These are phyloP conservation scores for Notarius lentiginosus DNA, from an alignment of 2,113 vertebrate genomes.

Conservation along the genomic window DNA sequence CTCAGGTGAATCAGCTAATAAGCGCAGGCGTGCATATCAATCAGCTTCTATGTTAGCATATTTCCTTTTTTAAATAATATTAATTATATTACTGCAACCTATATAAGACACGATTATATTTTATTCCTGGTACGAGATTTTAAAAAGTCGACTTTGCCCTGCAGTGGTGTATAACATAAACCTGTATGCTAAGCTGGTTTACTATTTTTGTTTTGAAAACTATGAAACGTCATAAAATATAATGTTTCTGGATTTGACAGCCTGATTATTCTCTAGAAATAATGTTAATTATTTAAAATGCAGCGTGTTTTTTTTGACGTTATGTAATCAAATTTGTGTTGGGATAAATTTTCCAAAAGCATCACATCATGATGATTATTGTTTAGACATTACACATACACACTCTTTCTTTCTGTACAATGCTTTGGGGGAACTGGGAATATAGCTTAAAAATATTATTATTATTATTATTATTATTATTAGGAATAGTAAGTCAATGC, in stretches of 20 bases:
- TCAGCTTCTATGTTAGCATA: background rate
- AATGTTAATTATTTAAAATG: background rate
- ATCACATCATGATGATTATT: background rate
- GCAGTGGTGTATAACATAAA: no score
- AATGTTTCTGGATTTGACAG: background rate
- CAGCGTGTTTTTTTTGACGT: background rate
- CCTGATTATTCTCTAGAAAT: background rate
- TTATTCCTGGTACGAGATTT: background rate
- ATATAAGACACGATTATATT: background rate
- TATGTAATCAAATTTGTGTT: background rate
- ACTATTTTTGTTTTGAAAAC: background rate
- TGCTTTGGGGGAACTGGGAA: background rate
- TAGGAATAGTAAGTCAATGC: no score
- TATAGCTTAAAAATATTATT: background rate
- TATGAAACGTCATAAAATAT: background rate
- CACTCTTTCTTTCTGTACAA: background rate
- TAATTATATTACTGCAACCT: no score
- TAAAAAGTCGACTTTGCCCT: background rate
- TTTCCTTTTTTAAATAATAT: background rate
- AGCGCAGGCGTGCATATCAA: background rate
- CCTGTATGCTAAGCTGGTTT: no score
- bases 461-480: no score
- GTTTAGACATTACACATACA: background rate
- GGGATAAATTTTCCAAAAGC: background rate
- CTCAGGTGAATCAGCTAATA: background rate